Conservation (phyloP, 1,140 invertebrate genomes). For the Cephus cinctus region DNA sequence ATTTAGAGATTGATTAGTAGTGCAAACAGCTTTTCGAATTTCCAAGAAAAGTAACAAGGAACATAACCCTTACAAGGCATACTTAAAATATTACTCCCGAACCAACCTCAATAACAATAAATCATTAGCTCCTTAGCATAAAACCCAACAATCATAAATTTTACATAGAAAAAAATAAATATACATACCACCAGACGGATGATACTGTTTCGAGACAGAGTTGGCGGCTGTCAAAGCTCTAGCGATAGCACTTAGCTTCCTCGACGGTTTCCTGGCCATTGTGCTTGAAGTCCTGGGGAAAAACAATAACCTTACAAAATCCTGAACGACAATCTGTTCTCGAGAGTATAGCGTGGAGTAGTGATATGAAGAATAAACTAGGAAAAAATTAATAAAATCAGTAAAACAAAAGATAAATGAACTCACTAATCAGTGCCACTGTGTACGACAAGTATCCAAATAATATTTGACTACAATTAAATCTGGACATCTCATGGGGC, state of each 20-base stretch:
- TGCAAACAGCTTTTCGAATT: not conserved
- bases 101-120: not conserved
- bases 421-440: too few species aligned
- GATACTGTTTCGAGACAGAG: conserved; percentile 12
- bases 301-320: conserved; percentile 1
- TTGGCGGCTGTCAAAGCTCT: conserved; percentile 10
- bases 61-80: not conserved
- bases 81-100: not conserved
- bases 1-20: too few species aligned
- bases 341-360: conserved; percentile 1
- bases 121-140: not conserved
- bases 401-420: too few species aligned
- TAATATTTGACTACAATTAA: too few species aligned
- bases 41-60: too few species aligned
- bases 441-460: too few species aligned
- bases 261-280: conserved; percentile 3
- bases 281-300: not conserved
- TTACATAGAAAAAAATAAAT: not conserved
- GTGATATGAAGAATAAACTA: too few species aligned
- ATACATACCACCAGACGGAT: conserved; percentile 6
- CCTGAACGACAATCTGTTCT: not conserved
- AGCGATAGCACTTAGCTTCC: conserved; percentile 12
- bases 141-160: not conserved
- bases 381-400: too few species aligned
- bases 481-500: too few species aligned